Conservation (phyloP, 2,797 vertebrate species). For the Melanotaenia nigrans region DNA sequence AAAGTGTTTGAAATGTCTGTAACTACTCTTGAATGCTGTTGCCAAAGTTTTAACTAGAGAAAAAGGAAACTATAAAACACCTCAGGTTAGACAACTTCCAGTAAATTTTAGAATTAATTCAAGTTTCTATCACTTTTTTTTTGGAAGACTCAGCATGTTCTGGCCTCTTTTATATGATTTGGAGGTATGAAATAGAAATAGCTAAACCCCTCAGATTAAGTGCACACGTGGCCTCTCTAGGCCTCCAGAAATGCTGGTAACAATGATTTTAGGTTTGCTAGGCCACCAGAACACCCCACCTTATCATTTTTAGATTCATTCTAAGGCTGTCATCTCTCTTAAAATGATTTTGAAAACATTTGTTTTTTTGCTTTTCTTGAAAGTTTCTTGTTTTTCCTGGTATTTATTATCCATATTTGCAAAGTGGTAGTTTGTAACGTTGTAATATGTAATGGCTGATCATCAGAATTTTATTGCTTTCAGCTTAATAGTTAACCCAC, state of each 20-base stretch:
- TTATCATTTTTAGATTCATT: background rate
- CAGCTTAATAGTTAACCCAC: background rate
- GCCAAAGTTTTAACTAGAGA: no score
- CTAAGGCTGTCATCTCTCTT: background rate
- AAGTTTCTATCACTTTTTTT: no score
- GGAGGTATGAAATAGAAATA: no score
- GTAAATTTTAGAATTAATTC: background rate
- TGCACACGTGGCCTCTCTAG: no score
- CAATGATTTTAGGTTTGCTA: background rate
- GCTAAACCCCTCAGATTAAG: no score
- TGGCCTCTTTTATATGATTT: no score
- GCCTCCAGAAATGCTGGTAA: no score
- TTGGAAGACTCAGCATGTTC: no score
- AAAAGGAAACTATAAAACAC: no score
- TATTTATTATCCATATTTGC: background rate
- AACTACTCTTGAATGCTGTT: background rate
- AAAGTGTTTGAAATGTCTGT: background rate
- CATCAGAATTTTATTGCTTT: background rate
- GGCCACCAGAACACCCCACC: background rate
- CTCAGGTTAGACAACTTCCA: background rate
- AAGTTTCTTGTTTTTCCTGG: background rate
- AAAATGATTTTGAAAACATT: background rate
- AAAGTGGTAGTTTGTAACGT: background rate
- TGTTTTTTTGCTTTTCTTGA: no score
- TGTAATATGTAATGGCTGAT: background rate